Base-by-base conservation (phyloP, 1,140 invertebrate species). In the Aphaenogaster rudis region DNA sequence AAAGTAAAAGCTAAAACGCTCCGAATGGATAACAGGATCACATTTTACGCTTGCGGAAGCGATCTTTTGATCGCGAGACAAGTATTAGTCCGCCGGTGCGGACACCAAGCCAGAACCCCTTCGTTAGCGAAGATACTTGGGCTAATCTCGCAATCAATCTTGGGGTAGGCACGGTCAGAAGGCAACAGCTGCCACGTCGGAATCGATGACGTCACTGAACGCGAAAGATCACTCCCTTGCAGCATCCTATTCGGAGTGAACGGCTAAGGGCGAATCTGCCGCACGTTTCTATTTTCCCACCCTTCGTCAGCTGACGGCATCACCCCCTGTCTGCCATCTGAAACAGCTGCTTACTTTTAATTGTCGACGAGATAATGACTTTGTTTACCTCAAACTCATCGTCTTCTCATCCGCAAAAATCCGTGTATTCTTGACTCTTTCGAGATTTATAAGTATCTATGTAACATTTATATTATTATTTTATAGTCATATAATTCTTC, bases 61-160 rank as follows among this genome's bases (percentile, higher is more conserved):
- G 42, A 54, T 52, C 33, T 50, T 67, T 52, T 52, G 88, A 87
- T 82, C 88, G 50, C 72, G 36, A 72, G 59, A 67, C 15, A 64
- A 78, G 45, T 74, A 66, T 61, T 77, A 59, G 42, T 57, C 6
- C 48, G 1, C 15, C 39, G 72, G 54, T 78, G 59, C 57, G 82
- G 88, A 90, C 71, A 87, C 50, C 50, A 61, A 78, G 11, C 52
- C 21, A 36, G 69, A 89, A 77, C 78, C 90, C 85, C 76, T 91
- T 91, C 90, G 66, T 50, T 80, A 64, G 67, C 67, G 54, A 54
- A 79, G 81, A 88, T 88, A 52, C 88, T 91, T 71, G 54, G 81
- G 91, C 78, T 91, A 91, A 91, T 91, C 91, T 90, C 39, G 86
- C 90, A 86, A 91, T 91, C 91, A 90, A 91, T 91, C 91, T 91